These are phyloP conservation scores for Setophaga petechia DNA, from an alignment of 2,113 vertebrate genomes.

Conservation along the genomic window DNA sequence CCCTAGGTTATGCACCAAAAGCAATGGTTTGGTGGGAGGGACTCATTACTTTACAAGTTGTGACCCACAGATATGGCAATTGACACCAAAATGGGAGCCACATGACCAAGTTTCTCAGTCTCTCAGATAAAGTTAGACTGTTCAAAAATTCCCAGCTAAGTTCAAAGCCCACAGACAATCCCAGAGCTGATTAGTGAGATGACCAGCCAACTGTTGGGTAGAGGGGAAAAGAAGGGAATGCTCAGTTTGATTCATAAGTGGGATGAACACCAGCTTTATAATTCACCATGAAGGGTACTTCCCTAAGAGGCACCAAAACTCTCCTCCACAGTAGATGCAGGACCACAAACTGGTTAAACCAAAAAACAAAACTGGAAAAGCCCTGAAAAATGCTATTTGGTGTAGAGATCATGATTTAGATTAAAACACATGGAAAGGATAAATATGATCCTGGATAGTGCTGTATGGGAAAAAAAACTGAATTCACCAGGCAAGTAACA, in stretches of 20 bases:
- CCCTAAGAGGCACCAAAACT: neutral
- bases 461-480: neutral
- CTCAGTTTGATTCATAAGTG: neutral
- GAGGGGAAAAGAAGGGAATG: neutral
- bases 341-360: neutral
- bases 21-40: neutral
- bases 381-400: neutral
- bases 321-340: neutral
- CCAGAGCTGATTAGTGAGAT: neutral
- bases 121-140: neutral
- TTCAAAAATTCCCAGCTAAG: neutral
- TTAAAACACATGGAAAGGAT: neutral
- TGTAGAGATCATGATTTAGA: neutral
- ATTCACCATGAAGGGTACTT: neutral
- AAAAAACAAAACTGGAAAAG: neutral
- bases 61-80: neutral
- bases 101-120: neutral
- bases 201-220: neutral
- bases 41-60: neutral
- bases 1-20: neutral
- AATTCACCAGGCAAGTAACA: neutral
- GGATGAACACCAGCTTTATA: neutral
- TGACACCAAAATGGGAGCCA: neutral
- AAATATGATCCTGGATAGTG: neutral
- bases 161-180: neutral